These are phyloP conservation scores for Rachycentron canadum DNA, from an alignment of 2,797 vertebrate genomes.

Conservation along the genomic window DNA sequence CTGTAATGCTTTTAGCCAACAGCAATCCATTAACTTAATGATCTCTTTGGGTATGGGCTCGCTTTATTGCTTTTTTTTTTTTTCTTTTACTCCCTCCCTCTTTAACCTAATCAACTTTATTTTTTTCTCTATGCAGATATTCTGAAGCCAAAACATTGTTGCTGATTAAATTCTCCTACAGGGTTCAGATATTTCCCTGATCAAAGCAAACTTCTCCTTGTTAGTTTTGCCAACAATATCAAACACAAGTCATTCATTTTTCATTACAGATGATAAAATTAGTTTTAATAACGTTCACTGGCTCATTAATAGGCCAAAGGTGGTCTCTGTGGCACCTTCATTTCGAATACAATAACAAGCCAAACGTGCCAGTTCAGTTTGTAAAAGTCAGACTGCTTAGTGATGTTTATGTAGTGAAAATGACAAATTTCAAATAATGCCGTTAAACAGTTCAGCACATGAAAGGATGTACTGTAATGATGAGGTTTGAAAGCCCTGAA, in stretches of 20 bases:
- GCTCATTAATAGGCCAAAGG: conserved; percentile 62
- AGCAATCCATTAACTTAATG: conserved; percentile 75
- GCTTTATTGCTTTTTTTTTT: conserved; percentile 42
- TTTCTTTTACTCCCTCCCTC: conserved; percentile 24
- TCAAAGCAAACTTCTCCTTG: conserved; percentile 77
- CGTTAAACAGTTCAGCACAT: conserved; percentile 40
- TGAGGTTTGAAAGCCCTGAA: conserved; percentile 41
- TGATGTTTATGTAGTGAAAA: conserved; percentile 56
- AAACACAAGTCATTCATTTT: conserved; percentile 66
- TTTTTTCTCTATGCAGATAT: conserved; percentile 55
- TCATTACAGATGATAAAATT: conserved; percentile 61
- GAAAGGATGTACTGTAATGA: conserved; percentile 67
- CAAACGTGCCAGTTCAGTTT: conserved; percentile 9
- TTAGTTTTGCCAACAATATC: conserved; percentile 79
- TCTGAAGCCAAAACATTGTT: conserved; percentile 63
- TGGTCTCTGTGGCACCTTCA: conserved; percentile 49
- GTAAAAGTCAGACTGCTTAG: conserved; percentile 19
- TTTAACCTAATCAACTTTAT: conserved; percentile 67
- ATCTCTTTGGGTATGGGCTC: conserved; percentile 60
- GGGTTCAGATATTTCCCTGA: conserved; percentile 74
- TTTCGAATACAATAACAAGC: conserved; percentile 33
- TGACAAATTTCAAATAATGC: conserved; percentile 62
- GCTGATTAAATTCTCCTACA: conserved; percentile 79
- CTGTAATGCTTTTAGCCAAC: conserved; percentile 56
- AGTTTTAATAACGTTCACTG: conserved; percentile 49